phyloP scores from a whole-genome alignment of 2,113 vertebrate species.

The Rostratula benghalensis region DNA sequence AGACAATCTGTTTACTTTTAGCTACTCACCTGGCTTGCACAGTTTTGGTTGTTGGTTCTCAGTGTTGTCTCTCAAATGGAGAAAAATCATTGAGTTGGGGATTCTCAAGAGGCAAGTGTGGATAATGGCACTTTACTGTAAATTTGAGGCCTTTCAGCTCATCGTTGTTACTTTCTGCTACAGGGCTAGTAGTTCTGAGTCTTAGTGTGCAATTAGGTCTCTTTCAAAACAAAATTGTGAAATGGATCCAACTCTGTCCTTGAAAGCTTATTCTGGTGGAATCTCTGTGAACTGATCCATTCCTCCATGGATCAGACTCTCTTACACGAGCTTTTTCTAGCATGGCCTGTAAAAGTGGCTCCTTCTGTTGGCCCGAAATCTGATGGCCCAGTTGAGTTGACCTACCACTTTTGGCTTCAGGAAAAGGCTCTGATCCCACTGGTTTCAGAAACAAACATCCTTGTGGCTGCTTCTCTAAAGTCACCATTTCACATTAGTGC shows the following conservation, averaged over 20 bases:
- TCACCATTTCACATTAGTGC: constrained; percentile 15
- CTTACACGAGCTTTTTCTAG: neutral
- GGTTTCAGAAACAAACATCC: neutral
- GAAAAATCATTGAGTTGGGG: neutral
- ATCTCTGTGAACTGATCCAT: neutral
- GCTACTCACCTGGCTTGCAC: neutral
- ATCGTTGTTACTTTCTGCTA: neutral
- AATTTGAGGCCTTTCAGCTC: neutral
- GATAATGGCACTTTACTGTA: neutral
- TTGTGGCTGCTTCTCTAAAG: neutral
- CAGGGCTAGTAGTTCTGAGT: neutral
- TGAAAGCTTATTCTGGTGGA: neutral
- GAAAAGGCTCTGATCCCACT: neutral
- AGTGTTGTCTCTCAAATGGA: neutral
- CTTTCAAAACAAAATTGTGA: neutral
- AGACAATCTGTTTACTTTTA: neutral
- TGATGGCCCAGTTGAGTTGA: neutral
- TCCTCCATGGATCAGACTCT: neutral
- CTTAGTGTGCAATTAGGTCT: neutral
- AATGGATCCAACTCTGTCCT: neutral
- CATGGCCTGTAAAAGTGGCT: neutral
- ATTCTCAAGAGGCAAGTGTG: neutral
- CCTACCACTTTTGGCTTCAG: neutral
- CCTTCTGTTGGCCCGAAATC: neutral
- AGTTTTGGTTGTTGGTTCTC: neutral